Percentiles rank a stretch among this genome's conserved stretches.
These are phyloP conservation scores for Ceriagrion tenellum DNA, from an alignment of 2,888 invertebrate genomes.

Conservation along the genomic window DNA sequence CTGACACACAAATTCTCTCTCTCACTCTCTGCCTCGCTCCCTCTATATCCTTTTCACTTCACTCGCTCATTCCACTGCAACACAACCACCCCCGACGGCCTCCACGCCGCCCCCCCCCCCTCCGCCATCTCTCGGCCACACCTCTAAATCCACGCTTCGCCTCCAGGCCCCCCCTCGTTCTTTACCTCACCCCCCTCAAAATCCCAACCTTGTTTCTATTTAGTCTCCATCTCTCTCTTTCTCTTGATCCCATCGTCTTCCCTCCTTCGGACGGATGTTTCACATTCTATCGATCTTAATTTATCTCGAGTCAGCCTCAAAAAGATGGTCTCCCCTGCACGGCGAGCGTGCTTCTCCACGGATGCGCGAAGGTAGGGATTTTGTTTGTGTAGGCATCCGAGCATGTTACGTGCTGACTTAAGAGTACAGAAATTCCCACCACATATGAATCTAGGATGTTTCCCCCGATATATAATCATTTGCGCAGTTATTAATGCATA, in stretches of 20 bases:
- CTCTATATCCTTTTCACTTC: background rate
- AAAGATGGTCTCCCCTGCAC: background rate
- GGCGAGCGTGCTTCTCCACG: background rate
- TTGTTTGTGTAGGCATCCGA: background rate
- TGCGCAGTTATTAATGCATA: no score
- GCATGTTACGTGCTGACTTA: background rate
- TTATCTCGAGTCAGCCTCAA: slow-evolving; percentile 16
- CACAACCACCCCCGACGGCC: no score
- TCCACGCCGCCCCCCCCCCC: background rate
- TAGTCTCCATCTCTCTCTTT: background rate
- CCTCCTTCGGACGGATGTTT: slow-evolving; percentile 12
- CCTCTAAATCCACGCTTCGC: background rate
- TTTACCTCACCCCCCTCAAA: no score
- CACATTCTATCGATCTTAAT: slow-evolving; percentile 14
- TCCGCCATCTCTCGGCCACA: slow-evolving; percentile 9
- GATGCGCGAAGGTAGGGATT: background rate
- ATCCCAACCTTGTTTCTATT: background rate
- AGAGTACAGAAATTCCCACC: no score
- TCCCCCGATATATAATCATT: no score
- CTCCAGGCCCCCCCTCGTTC: background rate
- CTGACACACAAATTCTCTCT: background rate
- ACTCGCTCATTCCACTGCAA: background rate
- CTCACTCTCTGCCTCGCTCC: background rate
- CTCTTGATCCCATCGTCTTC: background rate
- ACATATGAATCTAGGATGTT: no score